Percentiles rank a stretch among this genome's conserved stretches.
These are phyloP conservation scores for Hemiprocne comata DNA, from an alignment of 2,113 vertebrate species.

Conservation along the genomic window DNA sequence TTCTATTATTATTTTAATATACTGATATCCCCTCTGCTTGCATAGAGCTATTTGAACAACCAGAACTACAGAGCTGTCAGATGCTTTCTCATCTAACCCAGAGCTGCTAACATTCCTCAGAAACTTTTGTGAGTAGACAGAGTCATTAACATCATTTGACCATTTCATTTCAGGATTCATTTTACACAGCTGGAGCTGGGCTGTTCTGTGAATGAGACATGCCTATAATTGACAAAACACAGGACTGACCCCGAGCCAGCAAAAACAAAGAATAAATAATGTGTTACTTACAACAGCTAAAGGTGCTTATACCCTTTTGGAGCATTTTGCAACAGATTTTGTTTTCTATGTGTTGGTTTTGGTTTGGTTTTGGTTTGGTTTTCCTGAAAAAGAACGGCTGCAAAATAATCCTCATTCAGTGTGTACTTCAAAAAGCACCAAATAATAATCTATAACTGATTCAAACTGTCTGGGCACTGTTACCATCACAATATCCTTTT, in stretches of 20 bases:
- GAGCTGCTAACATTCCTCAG: slow-evolving; percentile 49
- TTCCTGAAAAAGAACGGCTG: neutral
- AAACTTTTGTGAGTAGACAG: slow-evolving; percentile 23
- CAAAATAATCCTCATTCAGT: neutral
- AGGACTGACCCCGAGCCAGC: neutral
- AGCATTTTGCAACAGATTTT: neutral
- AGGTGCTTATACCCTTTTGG: neutral
- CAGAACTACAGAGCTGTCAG: slow-evolving; percentile 20
- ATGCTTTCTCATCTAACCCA: neutral
- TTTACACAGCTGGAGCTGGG: slow-evolving; percentile 57
- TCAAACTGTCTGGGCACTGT: neutral
- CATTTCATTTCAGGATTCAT: slow-evolving; percentile 55
- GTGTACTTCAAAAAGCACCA: neutral
- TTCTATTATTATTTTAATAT: slow-evolving; percentile 43
- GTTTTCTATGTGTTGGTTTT: neutral
- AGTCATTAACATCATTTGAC: slow-evolving; percentile 65
- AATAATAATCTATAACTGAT: neutral
- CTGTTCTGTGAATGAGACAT: neutral
- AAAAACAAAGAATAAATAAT: neutral
- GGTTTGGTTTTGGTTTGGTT: neutral
- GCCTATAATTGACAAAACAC: slow-evolving; percentile 44
- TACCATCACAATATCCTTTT: neutral
- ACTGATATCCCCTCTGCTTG: neutral
- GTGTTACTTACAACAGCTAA: neutral
- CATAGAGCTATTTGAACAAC: neutral